Evolutionary conservation across 2,113 vertebrate species (phyloP), one percentile per base, ranked within the genome.

Genomic region (Archilochus colubris): DNA sequence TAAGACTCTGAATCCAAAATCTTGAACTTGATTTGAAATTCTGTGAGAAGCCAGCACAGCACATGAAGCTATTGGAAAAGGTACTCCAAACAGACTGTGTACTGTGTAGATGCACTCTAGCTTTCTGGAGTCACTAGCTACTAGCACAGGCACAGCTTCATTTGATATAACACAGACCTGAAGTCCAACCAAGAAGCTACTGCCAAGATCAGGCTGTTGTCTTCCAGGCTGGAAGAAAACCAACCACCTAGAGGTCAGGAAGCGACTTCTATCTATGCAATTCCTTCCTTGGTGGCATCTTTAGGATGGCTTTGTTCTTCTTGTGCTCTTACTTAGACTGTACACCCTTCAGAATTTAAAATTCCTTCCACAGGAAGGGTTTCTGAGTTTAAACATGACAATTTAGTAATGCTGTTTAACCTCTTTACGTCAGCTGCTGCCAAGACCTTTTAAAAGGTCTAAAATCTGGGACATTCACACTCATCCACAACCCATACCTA

Each of bases 1-100:
- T 22, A 75, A 63, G n/a, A 64, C 7, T n/a, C 54, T 70, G 33
- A 88, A 66, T 10, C 14, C 48, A 72, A 40, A 43, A 62, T 44
- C 76, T 25, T 1, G 0, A 75, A 54, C 22, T 70, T 48, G 9
- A 76, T 50, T 33, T 30, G 31, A 94, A 85, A 76, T 46, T 44
- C 64, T 81, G 19, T 59, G 51, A 61, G 62, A 84, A 54, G 68
- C 11, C 51, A 69, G 44, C 46, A 54, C 2, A 43, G 11, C 19
- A 36, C 12, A 46, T 1, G 16, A 79, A 75, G 23, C 61, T 59
- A 27, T 19, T 21, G 25, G 0, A 0, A 74, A 7, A 77, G 31
- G 25, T n/a, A 59, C 10, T 57, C 23, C 2, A 6, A 33, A 78
- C 50, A 72, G 43, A 28, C n/a, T 46, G 48, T 63, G 58, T 63